Conservation (phyloP, 2,113 vertebrate species). For the Sula dactylatra region DNA sequence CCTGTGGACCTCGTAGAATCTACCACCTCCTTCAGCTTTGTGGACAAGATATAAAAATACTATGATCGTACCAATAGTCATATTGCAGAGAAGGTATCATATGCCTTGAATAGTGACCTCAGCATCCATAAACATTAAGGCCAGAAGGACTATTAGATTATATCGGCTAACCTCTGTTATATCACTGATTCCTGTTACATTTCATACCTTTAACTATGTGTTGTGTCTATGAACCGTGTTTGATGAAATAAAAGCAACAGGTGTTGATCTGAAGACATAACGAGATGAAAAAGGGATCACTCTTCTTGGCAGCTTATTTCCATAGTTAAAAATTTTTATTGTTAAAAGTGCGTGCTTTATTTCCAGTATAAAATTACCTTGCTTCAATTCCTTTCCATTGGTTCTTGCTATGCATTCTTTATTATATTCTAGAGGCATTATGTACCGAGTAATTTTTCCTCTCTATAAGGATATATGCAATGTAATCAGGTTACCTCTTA, state of each 20-base stretch:
- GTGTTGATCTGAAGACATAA: neutral
- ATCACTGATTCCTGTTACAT: neutral
- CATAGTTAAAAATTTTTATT: neutral
- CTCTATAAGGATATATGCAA: neutral
- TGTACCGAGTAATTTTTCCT: neutral
- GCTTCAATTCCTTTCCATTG: neutral
- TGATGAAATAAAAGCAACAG: neutral
- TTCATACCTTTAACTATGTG: neutral
- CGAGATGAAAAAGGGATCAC: neutral
- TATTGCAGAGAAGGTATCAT: neutral
- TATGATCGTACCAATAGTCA: neutral
- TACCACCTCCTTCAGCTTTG: neutral
- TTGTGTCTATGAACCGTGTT: neutral
- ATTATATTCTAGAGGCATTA: neutral
- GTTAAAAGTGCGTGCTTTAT: neutral
- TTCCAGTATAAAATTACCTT: neutral
- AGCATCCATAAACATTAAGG: neutral
- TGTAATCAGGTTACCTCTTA: neutral
- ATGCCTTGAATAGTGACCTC: neutral
- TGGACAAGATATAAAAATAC: neutral
- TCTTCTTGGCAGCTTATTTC: neutral
- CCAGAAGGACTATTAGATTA: neutral
- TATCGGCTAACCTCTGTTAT: neutral
- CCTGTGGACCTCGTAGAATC: neutral
- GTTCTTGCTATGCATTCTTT: neutral